phyloP scores from a whole-genome alignment of 2,113 vertebrate species.

The Onychostruthus taczanowskii region DNA sequence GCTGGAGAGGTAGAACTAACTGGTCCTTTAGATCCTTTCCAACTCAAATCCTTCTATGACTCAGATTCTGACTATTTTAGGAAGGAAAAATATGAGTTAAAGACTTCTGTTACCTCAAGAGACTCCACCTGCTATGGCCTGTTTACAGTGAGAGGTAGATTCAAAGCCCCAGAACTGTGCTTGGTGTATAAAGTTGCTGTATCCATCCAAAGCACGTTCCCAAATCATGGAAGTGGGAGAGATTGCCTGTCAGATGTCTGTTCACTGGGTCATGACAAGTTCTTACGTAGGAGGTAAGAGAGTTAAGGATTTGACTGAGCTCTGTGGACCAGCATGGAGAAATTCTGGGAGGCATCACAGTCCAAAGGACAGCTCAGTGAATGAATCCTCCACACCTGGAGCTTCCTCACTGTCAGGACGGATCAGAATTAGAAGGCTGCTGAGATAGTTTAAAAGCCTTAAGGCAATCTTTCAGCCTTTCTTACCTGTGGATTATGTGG shows the following conservation, averaged over 20 bases:
- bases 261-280: background rate
- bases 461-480: background rate
- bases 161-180: background rate
- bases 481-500: background rate
- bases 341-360: background rate
- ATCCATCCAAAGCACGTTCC: background rate
- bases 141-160: background rate
- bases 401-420: background rate
- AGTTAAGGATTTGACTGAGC: background rate
- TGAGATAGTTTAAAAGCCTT: background rate
- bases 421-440: background rate
- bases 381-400: background rate
- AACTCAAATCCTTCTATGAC: background rate
- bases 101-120: background rate
- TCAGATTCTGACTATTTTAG: background rate
- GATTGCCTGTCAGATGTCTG: background rate
- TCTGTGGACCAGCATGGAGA: background rate
- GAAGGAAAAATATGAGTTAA: background rate
- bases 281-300: background rate
- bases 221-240: background rate
- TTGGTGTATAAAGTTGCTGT: background rate
- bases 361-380: background rate
- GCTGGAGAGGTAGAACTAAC: fast-evolving
- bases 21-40: background rate
- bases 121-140: background rate